Evolutionary conservation across 2,113 vertebrate species (phyloP).

Genomic region (Macrotus californicus): DNA sequence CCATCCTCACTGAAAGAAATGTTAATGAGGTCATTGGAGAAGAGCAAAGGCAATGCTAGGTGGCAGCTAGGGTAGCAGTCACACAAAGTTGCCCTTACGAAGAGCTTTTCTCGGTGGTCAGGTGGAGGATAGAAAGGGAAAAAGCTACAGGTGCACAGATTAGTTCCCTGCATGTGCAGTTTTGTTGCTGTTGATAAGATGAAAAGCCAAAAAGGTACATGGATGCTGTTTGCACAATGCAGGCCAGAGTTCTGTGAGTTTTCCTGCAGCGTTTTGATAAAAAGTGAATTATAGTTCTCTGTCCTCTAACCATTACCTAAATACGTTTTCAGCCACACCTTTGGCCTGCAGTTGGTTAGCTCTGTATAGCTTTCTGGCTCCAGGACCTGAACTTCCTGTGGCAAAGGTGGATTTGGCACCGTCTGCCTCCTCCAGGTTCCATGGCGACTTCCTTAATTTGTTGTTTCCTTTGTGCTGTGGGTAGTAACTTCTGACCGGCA

Average conservation of each 20-base stretch:
- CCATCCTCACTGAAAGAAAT: neutral
- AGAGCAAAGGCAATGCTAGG: neutral
- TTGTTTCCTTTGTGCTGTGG: slow-evolving; percentile 3
- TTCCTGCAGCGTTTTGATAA: neutral
- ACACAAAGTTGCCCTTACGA: neutral
- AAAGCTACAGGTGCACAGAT: neutral
- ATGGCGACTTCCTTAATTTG: slow-evolving; percentile 33
- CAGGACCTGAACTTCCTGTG: neutral
- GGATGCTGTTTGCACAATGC: neutral
- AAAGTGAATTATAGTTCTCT: neutral
- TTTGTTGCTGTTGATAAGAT: neutral
- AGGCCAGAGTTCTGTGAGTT: neutral
- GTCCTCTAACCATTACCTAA: neutral
- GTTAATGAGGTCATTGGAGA: neutral
- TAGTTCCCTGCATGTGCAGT: neutral
- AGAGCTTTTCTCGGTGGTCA: neutral
- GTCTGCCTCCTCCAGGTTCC: slow-evolving; percentile 20
- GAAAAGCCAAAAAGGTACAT: neutral
- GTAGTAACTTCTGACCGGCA: neutral
- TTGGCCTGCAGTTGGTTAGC: neutral
- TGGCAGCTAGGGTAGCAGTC: neutral
- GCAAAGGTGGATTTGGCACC: neutral
- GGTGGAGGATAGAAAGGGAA: neutral
- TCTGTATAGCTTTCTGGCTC: neutral
- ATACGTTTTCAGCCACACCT: neutral